Evolutionary conservation across 2,797 vertebrate genomes (phyloP), one percentile per base, ranked within the genome.

Genomic region (Nothura maculosa): DNA sequence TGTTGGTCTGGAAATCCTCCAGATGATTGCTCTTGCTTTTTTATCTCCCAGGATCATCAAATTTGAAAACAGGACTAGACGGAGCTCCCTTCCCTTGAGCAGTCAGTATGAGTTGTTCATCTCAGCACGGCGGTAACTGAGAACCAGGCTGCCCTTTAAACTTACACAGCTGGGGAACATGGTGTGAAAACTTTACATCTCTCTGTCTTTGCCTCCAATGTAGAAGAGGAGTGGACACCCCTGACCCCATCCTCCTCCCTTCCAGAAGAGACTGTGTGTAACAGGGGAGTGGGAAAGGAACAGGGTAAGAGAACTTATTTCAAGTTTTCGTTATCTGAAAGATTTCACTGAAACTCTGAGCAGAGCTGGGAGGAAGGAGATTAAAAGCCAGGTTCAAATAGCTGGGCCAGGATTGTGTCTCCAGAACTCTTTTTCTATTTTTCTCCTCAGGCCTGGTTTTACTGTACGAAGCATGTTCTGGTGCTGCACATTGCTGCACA

Each of bases 31-130:
- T 45, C 63, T 83, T 54, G 55, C 22, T 85, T 60, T 74, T 89
- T 75, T 45, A 60, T 81, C 85, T 77, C 55, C 70, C 69, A 63
- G 84, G 63, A 79, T 86, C 82, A 86, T 60, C 74, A 63, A 62
- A 76, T 38, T 30, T 74, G 74, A 86, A 61, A 63, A 24, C 4
- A 40, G 50, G 69, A 55, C 42, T 89, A 73, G 91, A 50, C 4
- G 52, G 45, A 83, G 11, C 24, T 84, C 52, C 18, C 0, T 3
- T 43, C 50, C 79, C 63, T 61, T 58, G 78, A 62, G 7, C 55
- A 43, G 30, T 30, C 73, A 50, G 55, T 30, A 43, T 0, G 0
- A 76, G 34, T 55, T 74, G 57, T 62, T 72, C 60, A 85, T 52
- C 78, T 81, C 79, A 36, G 16, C 32, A 42, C 6, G 2, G 36